Percentiles rank a stretch among this genome's conserved stretches.
These are phyloP conservation scores for Pipistrellus pygmaeus DNA, from an alignment of 2,797 vertebrate species.

Conservation along the genomic window DNA sequence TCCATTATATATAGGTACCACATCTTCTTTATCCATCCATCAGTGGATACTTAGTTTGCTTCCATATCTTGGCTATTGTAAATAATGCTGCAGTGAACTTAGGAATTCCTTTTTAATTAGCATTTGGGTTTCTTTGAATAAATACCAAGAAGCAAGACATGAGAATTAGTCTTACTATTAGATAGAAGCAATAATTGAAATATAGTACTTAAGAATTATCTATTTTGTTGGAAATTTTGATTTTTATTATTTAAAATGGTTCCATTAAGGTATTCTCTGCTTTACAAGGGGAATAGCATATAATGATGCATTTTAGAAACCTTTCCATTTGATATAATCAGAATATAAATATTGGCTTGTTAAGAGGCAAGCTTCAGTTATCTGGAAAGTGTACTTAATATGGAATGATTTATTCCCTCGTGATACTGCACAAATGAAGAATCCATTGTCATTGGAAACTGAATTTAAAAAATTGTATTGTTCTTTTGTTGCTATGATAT, in stretches of 20 bases:
- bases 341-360: constrained; percentile 42
- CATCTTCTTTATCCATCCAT: background rate
- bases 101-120: background rate
- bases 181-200: constrained; percentile 39
- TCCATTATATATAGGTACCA: background rate
- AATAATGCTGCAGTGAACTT: background rate
- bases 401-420: constrained; percentile 10
- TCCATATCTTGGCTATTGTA: background rate
- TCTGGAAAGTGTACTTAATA: constrained; percentile 1
- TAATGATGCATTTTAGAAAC: constrained; percentile 1
- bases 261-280: background rate
- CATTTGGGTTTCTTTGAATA: background rate
- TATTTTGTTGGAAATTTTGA: constrained; percentile 24
- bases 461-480: background rate
- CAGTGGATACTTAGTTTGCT: background rate
- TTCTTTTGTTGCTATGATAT: background rate
- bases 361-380: constrained; percentile 38
- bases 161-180: constrained; percentile 58
- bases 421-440: background rate
- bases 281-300: background rate
- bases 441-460: constrained; percentile 19
- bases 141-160: background rate
- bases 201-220: background rate
- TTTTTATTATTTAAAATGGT: constrained; percentile 44
- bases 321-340: constrained; percentile 16